Evolutionary conservation across 2,113 vertebrate genomes (phyloP).

Genomic region (Otus sunia): DNA sequence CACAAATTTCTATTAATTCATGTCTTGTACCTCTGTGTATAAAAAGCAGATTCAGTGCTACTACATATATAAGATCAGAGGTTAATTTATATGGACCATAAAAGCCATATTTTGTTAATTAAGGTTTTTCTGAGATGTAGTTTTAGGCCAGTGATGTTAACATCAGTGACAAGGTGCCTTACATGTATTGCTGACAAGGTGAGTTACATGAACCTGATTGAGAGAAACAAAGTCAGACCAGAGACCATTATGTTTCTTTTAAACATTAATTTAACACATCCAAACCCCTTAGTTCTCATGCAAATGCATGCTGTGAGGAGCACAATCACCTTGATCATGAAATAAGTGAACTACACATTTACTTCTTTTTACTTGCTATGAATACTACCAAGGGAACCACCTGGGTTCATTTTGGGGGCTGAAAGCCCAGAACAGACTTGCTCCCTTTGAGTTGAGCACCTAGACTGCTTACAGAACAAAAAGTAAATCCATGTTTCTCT

Average conservation of each 20-base stretch:
- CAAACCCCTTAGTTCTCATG: background rate
- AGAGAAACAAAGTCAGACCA: background rate
- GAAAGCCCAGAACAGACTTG: background rate
- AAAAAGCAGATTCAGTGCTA: background rate
- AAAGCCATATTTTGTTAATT: background rate
- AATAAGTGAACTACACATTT: background rate
- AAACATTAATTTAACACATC: background rate
- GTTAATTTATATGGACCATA: background rate
- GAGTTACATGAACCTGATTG: background rate
- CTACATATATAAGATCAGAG: background rate
- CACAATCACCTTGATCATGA: background rate
- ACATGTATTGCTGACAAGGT: background rate
- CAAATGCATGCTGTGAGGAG: background rate
- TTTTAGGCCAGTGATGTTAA: background rate
- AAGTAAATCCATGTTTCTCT: background rate
- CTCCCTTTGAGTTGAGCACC: background rate
- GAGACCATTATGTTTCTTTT: background rate
- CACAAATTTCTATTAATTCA: background rate
- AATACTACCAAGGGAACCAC: background rate
- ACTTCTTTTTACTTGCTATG: background rate
- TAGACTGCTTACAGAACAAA: background rate
- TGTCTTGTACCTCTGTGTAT: background rate
- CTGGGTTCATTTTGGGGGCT: background rate
- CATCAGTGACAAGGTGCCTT: background rate
- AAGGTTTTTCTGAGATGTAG: background rate